phyloP scores from a whole-genome alignment of 2,113 vertebrate genomes.

The Choloepus hoffmanni region DNA sequence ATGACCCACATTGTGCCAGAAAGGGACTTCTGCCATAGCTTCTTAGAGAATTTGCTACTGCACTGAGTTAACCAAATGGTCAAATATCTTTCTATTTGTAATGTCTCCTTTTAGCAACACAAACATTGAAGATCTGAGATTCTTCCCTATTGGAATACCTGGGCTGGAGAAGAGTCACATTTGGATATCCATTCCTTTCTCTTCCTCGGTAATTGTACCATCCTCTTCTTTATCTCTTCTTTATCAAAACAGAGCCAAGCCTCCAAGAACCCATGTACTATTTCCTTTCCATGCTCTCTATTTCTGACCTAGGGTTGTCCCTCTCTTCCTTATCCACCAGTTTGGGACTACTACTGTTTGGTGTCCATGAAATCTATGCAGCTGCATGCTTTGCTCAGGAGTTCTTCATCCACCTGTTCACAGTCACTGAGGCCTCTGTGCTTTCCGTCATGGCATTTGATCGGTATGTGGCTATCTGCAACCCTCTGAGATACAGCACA shows the following conservation, averaged over 20 bases:
- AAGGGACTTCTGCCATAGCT: not conserved
- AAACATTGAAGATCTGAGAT: not conserved
- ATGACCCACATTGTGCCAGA: not conserved
- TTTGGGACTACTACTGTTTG: constrained; percentile 50
- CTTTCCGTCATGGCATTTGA: constrained; percentile 69
- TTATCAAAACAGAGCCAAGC: constrained; percentile 53
- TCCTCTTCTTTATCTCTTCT: too few species aligned
- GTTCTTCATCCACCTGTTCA: constrained; percentile 68
- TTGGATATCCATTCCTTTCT: constrained; percentile 72
- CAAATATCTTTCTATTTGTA: not conserved
- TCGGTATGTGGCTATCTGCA: constrained; percentile 1
- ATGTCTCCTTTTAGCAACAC: not conserved
- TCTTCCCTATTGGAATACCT: constrained; percentile 2
- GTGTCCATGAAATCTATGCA: not conserved
- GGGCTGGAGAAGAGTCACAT: constrained; percentile 53
- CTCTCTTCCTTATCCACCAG: constrained; percentile 63
- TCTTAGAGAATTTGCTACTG: not conserved
- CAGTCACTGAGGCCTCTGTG: constrained; percentile 43
- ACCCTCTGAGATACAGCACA: constrained; percentile 40
- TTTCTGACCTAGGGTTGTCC: constrained; percentile 61
- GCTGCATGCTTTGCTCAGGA: constrained; percentile 68
- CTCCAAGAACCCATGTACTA: constrained; percentile 65
- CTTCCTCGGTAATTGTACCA: constrained; percentile 47
- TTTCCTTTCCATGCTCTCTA: constrained; percentile 62
- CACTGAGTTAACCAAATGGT: not conserved